Base-by-base conservation (phyloP, 2,888 invertebrate species). In the Cheilosia vulpina region DNA sequence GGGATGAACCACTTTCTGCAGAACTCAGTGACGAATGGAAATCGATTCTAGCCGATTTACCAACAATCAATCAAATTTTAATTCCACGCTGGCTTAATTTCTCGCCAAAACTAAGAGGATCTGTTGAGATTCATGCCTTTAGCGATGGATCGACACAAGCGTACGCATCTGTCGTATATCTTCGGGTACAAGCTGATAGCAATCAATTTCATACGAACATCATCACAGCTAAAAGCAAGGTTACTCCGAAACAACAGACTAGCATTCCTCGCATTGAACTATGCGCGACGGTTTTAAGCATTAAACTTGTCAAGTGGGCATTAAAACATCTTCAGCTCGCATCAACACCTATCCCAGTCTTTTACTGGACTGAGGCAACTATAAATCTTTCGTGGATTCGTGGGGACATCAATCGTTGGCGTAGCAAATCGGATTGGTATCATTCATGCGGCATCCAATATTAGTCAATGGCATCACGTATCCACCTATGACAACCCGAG, bases 201-300 rank as follows among this genome's bases (percentile, higher is more conserved):
- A 31, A 45, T 9, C 15, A 15, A 3, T 57, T 41, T 21, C 27
- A 69, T 45, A 69, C 45, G 1, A 31, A 57, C 9, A 9, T 69
- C 55, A 27, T 69, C 45, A 45, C 31, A 13, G 43, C 57, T 3
- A 57, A 69, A 45, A 19, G 45, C 41, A 47, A 41, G 19, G 57
- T 80, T 9, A 63, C 66, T 5, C 60, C 73, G 21, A 62, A 73
- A 43, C 31, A 43, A 17, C 62, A 47, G 58, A 53, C 73, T 9
- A 57, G 50, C 21, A 78, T 78, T 55, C 83, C 83, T 4, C 45
- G 73, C 13, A 47, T 68, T 11, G 72, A 68, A 62, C 47, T 82
- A 38, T 83, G 82, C 47, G 77, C 55, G 52, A 68, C 68, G 24
- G 72, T 73, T 6, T 38, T 77, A 19, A 58, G 45, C 6, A 47